Evolutionary conservation across 2,888 invertebrate species (phyloP).

Genomic region (Listrodromus nycthemerus): DNA sequence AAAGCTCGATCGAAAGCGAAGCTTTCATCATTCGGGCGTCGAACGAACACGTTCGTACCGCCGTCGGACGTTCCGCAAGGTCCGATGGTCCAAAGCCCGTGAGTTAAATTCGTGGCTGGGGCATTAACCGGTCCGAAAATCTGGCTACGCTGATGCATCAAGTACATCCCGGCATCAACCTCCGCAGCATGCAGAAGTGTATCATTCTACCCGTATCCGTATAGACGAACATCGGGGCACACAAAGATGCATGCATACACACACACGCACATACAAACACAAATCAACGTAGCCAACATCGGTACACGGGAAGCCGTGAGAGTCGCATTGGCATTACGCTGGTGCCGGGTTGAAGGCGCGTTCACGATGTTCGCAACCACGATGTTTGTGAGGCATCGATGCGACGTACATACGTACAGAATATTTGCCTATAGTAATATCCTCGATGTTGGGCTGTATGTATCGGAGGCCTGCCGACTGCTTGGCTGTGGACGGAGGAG

Average conservation of each 20-base stretch:
- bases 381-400: constrained; percentile 39
- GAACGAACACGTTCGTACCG: constrained; percentile 30
- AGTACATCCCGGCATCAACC: constrained; percentile 17
- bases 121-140: constrained; percentile 50
- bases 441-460: constrained; percentile 60
- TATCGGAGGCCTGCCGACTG: constrained; percentile 26
- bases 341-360: constrained; percentile 10
- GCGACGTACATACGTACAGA: constrained; percentile 61
- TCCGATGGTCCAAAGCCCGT: constrained; percentile 23
- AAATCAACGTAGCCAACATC: not conserved
- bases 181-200: constrained; percentile 11
- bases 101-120: constrained; percentile 46
- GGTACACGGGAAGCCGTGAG: constrained; percentile 1
- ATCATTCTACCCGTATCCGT: not conserved
- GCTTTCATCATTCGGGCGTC: not conserved
- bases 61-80: not conserved
- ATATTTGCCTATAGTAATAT: constrained; percentile 45
- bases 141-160: constrained; percentile 23
- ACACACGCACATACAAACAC: not conserved
- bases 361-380: not conserved
- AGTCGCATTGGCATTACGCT: constrained; percentile 10
- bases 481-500: constrained; percentile 26
- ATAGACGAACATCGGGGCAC: not conserved
- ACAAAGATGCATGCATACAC: not conserved
- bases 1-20: constrained; percentile 37